Percentiles rank a stretch among this genome's conserved stretches.
phyloP scores from a whole-genome alignment of 2,113 vertebrate genomes.

The Trogon surrucura region DNA sequence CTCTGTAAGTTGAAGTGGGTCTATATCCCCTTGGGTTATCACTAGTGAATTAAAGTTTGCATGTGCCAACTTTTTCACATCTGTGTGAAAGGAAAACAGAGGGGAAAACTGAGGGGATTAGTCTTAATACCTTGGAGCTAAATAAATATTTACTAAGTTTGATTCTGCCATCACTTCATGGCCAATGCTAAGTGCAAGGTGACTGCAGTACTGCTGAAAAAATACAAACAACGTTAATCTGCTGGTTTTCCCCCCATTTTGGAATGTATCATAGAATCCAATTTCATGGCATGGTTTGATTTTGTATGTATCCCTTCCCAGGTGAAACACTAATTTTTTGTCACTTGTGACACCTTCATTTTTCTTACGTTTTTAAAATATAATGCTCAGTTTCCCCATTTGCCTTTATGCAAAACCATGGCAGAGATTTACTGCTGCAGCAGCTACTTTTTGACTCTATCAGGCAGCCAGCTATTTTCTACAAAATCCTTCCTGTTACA shows the following conservation, averaged over 20 bases:
- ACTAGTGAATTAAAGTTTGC: background rate
- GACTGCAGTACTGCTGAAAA: constrained; percentile 24
- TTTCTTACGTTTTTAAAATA: background rate
- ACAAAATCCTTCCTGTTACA: background rate
- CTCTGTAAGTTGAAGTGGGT: background rate
- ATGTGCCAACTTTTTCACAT: background rate
- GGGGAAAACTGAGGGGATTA: constrained; percentile 31
- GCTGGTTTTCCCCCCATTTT: background rate
- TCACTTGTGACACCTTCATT: background rate
- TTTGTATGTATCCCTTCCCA: background rate
- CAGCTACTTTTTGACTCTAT: background rate
- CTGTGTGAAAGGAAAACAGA: constrained; percentile 7
- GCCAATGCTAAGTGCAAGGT: constrained; percentile 33
- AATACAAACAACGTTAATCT: background rate
- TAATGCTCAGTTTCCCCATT: background rate
- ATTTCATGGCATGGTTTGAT: background rate
- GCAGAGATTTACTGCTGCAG: background rate
- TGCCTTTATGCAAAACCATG: background rate
- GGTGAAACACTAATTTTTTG: background rate
- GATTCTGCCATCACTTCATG: constrained; percentile 4
- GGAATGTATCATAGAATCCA: background rate
- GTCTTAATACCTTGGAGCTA: constrained; percentile 43
- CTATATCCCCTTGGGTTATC: background rate
- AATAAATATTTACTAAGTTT: constrained; percentile 59
- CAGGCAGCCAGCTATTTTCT: constrained; percentile 5